Evolutionary conservation across 2,888 invertebrate species (phyloP), one percentile per base, ranked within the genome.

Genomic region (Ypsolopha sequella): DNA sequence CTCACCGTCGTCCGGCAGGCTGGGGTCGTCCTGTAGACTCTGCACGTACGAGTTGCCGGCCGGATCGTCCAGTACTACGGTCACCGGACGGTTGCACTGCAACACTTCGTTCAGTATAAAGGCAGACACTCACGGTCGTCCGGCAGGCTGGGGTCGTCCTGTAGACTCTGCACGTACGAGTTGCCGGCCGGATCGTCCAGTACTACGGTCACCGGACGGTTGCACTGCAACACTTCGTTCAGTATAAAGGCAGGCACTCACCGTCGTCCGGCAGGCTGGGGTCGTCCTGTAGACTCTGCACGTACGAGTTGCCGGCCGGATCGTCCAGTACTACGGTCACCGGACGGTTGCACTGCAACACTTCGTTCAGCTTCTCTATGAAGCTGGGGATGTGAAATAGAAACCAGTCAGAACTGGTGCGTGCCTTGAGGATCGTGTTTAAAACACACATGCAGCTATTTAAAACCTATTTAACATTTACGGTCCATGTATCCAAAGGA

Each of bases 151-250:
- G 84, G 74, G 24, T 89, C 89, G 13, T 93, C 93, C 38, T 84
- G 86, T 1, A 96, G 75, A 66, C 95, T 96, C 90, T 96, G 95
- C 45, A 99, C 89, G 70, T 97, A 99, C 57, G 97, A 98, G 79
- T 99, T 99, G 0, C 99, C 99, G 7, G 98, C 96, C 1, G 99
- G 97, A 86, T 99, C 99, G 75, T 99, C 96, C 56, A 99, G 80
- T 4, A 98, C 73, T 1, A 99, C 59, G 0, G 96, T 96, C 0
- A 94, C 88, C 6, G 84, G 62, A 9, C 78, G 73, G 60, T 90
- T 77, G 1, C 93, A 89, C 0, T 87, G 77, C 14, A 95, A 69
- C 8, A 95, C 89, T 51, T 90, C 80, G 45, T 93, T 89, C 51
- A 97, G 80, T 24, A 24, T 24, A 24, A 4, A 24, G 24, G 24